A percentile compares a stretch with the other conserved stretches of the same genome.
phyloP scores from a whole-genome alignment of 1,140 invertebrate genomes.

The Drosophila santomea region DNA sequence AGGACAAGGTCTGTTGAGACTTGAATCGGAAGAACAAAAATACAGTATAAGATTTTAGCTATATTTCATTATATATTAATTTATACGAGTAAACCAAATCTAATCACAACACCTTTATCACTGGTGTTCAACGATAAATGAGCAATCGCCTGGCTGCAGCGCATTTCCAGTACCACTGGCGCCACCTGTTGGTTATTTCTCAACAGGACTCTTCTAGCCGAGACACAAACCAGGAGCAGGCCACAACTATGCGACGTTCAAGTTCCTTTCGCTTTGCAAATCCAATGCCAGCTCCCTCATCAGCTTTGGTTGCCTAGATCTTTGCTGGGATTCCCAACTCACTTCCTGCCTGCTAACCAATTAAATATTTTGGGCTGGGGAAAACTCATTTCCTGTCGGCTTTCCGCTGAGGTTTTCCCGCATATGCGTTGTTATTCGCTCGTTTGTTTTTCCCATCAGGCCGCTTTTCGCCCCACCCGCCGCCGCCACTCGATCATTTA shows the following conservation, averaged over 20 bases:
- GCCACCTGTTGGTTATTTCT: background rate
- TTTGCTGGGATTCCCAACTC: background rate
- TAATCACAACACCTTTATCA: too few relatives aligned
- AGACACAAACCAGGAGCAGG: background rate
- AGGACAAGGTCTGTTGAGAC: background rate
- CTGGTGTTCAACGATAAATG: too few relatives aligned
- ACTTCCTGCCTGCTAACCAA: background rate
- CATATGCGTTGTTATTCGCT: background rate
- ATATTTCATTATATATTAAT: too few relatives aligned
- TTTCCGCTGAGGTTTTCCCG: slow-evolving; percentile 10
- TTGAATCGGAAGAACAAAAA: too few relatives aligned
- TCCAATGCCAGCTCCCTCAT: background rate
- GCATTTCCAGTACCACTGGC: background rate
- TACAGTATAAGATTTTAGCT: too few relatives aligned
- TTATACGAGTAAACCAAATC: too few relatives aligned
- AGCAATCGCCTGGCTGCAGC: background rate
- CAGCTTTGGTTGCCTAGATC: background rate
- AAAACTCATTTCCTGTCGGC: slow-evolving; percentile 33
- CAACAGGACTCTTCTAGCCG: background rate
- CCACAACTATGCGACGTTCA: background rate
- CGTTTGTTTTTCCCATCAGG: slow-evolving; percentile 15
- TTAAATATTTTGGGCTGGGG: background rate
- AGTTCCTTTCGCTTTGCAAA: background rate
- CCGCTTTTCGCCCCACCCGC: too few relatives aligned
- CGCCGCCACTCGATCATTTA: slow-evolving; percentile 2